Conservation (phyloP, 2,797 vertebrate genomes). For the Petrocephalus schoutedeni region DNA sequence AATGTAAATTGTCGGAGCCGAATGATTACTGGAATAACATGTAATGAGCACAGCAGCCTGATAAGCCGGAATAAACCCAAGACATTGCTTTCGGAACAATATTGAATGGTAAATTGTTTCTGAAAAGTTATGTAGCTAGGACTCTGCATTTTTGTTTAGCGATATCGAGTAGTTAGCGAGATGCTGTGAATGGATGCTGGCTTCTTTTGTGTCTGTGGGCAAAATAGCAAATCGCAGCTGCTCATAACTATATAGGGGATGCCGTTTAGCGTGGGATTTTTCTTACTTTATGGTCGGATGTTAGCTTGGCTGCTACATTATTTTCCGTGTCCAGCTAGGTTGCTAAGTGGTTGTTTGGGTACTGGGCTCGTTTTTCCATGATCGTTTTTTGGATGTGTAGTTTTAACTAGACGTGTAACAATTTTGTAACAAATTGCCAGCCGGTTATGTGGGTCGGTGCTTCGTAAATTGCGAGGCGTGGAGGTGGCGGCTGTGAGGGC, state of each 20-base stretch:
- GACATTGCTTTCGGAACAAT: conserved; percentile 7
- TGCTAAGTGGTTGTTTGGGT: background rate
- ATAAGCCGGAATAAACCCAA: conserved; percentile 12
- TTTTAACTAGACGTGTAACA: background rate
- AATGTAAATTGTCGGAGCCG: background rate
- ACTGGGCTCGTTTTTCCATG: background rate
- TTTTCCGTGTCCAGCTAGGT: background rate
- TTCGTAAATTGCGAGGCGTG: background rate
- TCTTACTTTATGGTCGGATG: background rate
- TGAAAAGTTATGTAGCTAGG: conserved; percentile 10
- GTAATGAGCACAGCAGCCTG: conserved; percentile 16
- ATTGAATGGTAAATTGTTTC: conserved; percentile 28
- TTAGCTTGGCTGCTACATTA: background rate
- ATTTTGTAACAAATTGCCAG: background rate
- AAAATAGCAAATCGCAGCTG: background rate
- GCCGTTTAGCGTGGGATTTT: background rate
- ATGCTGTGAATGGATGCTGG: background rate
- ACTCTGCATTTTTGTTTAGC: background rate
- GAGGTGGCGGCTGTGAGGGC: background rate
- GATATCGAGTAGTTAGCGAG: conserved; percentile 5
- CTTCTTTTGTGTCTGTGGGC: background rate
- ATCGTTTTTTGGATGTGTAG: background rate
- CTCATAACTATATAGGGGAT: background rate
- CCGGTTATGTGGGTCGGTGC: background rate
- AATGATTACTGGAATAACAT: conserved; percentile 16